Evolutionary conservation across 2,113 vertebrate genomes (phyloP).

Genomic region (Steatornis caripensis): DNA sequence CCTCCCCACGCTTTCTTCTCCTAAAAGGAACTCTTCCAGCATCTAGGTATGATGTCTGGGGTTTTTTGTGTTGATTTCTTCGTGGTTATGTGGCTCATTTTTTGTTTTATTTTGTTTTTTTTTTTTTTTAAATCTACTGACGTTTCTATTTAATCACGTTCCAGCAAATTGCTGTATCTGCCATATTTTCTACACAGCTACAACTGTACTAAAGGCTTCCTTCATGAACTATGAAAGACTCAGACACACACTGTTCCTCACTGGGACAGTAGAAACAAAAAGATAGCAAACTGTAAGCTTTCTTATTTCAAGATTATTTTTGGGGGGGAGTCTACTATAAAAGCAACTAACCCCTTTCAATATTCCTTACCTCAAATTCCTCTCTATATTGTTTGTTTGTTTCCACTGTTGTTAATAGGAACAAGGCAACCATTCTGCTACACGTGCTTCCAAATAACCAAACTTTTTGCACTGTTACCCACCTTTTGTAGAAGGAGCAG

Average conservation of each 20-base stretch:
- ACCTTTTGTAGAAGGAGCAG: neutral
- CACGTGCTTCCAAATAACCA: neutral
- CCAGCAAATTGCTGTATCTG: neutral
- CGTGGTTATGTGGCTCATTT: neutral
- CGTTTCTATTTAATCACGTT: neutral
- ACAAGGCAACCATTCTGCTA: neutral
- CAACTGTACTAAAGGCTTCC: neutral
- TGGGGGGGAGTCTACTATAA: neutral
- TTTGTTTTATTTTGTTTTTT: no score
- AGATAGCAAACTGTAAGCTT: neutral
- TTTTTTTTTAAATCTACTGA: neutral
- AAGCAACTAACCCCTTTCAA: neutral
- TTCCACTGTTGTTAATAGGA: neutral
- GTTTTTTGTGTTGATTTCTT: neutral
- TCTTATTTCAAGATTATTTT: neutral
- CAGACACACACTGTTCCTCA: neutral
- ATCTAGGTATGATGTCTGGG: neutral
- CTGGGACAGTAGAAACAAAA: neutral
- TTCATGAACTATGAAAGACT: neutral
- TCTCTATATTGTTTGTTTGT: neutral
- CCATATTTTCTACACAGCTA: neutral
- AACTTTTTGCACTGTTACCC: neutral
- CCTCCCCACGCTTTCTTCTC: neutral
- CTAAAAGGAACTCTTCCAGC: neutral
- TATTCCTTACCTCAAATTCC: neutral